Percentiles rank a stretch among this genome's conserved stretches.
These are phyloP conservation scores for Agrotis ipsilon DNA, from an alignment of 2,888 invertebrate genomes.

Conservation along the genomic window DNA sequence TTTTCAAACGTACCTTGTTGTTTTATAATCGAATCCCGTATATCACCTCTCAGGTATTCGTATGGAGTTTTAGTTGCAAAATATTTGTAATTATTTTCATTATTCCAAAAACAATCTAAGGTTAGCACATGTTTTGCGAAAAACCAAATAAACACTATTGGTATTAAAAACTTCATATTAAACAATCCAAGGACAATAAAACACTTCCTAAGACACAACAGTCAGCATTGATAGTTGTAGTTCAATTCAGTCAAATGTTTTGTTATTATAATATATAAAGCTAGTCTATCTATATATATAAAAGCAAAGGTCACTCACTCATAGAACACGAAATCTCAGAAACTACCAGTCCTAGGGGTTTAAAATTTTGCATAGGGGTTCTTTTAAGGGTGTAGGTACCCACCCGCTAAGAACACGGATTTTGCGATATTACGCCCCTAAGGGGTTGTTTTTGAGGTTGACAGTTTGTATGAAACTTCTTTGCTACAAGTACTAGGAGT, in stretches of 20 bases:
- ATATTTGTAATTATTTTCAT: slow-evolving; percentile 78
- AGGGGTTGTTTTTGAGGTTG: no score
- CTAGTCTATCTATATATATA: no score
- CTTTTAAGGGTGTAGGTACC: no score
- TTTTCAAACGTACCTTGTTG: slow-evolving; percentile 29
- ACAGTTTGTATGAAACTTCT: no score
- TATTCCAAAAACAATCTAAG: slow-evolving; percentile 79
- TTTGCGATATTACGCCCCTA: no score
- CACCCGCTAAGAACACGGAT: no score
- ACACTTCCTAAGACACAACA: background rate
- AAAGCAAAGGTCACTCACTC: no score
- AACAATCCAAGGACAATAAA: background rate
- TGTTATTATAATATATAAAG: no score
- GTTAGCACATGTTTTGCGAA: slow-evolving; percentile 45
- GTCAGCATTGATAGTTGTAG: background rate
- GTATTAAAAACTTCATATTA: slow-evolving; percentile 17
- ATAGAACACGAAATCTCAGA: no score
- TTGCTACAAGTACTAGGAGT: no score
- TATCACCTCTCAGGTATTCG: slow-evolving; percentile 79
- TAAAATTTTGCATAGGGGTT: no score
- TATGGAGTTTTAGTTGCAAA: slow-evolving; percentile 80
- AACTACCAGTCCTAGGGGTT: no score
- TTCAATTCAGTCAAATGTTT: background rate
- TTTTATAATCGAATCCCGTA: slow-evolving; percentile 74
- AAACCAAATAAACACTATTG: slow-evolving; percentile 25